Evolutionary conservation across 2,113 vertebrate genomes (phyloP).

Genomic region (Takifugu flavidus): DNA sequence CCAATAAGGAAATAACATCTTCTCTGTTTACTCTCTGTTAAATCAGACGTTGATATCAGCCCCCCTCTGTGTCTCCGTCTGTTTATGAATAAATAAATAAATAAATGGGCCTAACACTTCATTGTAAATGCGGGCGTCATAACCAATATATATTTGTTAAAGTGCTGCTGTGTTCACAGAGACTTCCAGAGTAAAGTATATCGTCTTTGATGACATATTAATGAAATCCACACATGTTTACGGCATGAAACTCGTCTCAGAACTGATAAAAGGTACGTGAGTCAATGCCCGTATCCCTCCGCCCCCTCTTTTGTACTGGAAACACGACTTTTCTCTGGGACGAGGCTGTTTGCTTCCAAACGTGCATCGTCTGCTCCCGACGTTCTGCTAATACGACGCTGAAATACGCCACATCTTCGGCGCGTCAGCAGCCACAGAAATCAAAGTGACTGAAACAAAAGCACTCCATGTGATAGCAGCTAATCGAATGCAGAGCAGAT

Average conservation of each 20-base stretch:
- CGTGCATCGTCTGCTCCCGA: slow-evolving; percentile 10
- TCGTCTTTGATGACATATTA: slow-evolving; percentile 14
- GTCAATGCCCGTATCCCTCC: too few species aligned
- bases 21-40: too few species aligned
- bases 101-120: too few species aligned
- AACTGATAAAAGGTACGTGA: too few species aligned
- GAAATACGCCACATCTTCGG: not conserved
- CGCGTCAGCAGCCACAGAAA: not conserved
- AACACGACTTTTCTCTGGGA: not conserved
- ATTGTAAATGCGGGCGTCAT: too few species aligned
- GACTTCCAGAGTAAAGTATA: not conserved
- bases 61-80: too few species aligned
- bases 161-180: too few species aligned
- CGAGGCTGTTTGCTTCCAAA: slow-evolving; percentile 4
- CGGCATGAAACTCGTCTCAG: not conserved
- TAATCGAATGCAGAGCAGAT: slow-evolving; percentile 14
- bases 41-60: too few species aligned
- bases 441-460: not conserved
- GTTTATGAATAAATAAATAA: too few species aligned
- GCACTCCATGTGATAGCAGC: not conserved
- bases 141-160: too few species aligned
- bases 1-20: too few species aligned
- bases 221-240: slow-evolving; percentile 2
- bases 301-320: too few species aligned
- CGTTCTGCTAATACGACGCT: not conserved